Base-by-base conservation (phyloP, 1,140 invertebrate species). In the Eumeta japonica region DNA sequence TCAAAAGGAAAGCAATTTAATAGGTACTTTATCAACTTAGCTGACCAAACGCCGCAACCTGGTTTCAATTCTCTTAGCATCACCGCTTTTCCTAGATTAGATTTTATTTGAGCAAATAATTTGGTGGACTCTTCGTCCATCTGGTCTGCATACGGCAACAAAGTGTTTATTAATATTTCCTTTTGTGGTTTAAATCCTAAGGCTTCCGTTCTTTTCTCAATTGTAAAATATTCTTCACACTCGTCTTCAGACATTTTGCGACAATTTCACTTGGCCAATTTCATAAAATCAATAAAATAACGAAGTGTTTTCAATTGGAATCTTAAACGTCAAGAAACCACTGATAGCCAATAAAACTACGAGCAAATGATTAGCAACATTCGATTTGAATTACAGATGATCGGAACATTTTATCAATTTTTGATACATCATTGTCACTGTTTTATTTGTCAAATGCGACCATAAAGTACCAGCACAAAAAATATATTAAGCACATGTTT, bases 31-130 rank as follows among this genome's bases (percentile, higher is more conserved):
- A 77, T 83, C 71, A 83, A 74, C 64, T 79, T 78, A 10, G 67
- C 67, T 2, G 79, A 75, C 83, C 84, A 86, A 20, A 83, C 52
- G 16, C 71, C 72, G 47, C 82, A 84, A 24, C 80, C 84, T 33
- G 85, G 85, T 55, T 80, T 76, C 54, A 87, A 77, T 68, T 88
- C 85, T 12, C 82, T 70, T 15, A 85, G 63, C 64, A 87, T 76
- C 20, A 88, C 75, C 33, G 83, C 76, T 50, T 79, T 81, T 16
- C 78, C 80, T 16, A 89, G 63, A 68, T 88, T 85, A 34, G 67
- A 80, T 64, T 88, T 88, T 24, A 88, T 86, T 37, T 84, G 77
- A 7, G 65, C 45, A 32, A 87, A 76, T 28, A 83, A 74, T 39
- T 48, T 55, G 27, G 61, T 57, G 1, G 86, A 82, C 64, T 89